These are phyloP conservation scores for Gryllus longicercus DNA, from an alignment of 2,888 invertebrate species.

Conservation along the genomic window DNA sequence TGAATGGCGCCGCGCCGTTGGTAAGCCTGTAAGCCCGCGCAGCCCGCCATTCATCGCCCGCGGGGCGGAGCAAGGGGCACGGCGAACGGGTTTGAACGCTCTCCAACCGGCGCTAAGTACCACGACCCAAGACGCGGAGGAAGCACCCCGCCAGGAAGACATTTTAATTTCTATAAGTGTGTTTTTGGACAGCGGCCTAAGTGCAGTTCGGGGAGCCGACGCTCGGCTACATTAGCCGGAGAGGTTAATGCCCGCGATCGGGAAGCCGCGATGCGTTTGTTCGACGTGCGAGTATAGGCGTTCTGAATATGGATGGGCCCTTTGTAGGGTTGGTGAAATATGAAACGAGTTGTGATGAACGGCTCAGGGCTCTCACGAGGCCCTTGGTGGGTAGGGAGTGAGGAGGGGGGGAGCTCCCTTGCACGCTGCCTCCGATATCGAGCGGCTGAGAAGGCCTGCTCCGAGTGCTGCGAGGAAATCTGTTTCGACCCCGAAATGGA, in stretches of 20 bases:
- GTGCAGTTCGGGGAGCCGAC: neutral
- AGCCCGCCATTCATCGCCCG: neutral
- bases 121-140: neutral
- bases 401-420: too few species aligned
- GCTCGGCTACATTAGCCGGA: neutral
- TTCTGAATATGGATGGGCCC: neutral
- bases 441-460: too few species aligned
- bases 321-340: neutral
- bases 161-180: slow-evolving; percentile 17
- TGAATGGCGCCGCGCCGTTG: neutral
- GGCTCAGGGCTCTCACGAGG: neutral
- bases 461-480: neutral
- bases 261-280: neutral
- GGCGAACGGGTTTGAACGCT: neutral
- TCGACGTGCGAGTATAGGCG: neutral
- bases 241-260: neutral
- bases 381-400: neutral
- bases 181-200: slow-evolving; percentile 1
- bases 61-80: too few species aligned
- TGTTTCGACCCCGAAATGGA: slow-evolving; percentile 3
- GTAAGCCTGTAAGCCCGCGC: neutral
- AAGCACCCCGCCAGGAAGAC: neutral
- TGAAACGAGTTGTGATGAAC: neutral
- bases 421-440: too few species aligned
- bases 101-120: neutral